Percentiles rank a stretch among this genome's conserved stretches.
Evolutionary conservation across 2,888 invertebrate species (phyloP).

Genomic region (Ariolimax columbianus): DNA sequence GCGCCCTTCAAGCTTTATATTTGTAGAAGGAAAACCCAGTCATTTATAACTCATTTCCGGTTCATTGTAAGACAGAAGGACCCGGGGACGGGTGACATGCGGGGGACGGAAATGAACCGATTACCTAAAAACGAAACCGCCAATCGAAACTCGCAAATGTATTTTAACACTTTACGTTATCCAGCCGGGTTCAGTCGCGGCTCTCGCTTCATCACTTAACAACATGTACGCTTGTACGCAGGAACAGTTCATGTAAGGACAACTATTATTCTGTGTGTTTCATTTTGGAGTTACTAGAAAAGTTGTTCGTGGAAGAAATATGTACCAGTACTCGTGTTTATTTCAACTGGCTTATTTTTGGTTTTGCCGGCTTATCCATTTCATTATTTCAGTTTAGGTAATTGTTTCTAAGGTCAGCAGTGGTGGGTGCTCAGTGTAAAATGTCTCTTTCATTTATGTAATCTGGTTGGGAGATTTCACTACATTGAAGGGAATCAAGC

Average conservation of each 20-base stretch:
- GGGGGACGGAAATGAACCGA: background rate
- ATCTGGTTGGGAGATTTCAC: no score
- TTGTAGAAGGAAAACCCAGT: background rate
- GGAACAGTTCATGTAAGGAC: constrained; percentile 6
- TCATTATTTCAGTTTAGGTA: no score
- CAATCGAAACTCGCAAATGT: background rate
- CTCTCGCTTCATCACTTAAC: background rate
- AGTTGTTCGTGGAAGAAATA: no score
- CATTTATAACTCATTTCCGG: constrained; percentile 9
- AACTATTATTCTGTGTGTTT: background rate
- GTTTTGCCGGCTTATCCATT: no score
- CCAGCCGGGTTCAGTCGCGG: background rate
- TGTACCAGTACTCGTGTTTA: no score
- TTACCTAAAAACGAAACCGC: background rate
- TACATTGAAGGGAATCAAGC: no score
- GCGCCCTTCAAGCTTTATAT: background rate
- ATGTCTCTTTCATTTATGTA: no score
- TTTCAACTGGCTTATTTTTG: no score
- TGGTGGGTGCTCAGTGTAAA: no score
- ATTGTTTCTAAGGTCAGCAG: no score
- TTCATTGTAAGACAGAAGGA: background rate
- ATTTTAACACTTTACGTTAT: background rate
- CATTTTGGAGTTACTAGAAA: background rate
- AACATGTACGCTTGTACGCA: constrained; percentile 5
- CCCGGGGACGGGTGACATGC: background rate